Base-by-base conservation (phyloP, 2,113 vertebrate genomes). In the Amia ocellicauda region DNA sequence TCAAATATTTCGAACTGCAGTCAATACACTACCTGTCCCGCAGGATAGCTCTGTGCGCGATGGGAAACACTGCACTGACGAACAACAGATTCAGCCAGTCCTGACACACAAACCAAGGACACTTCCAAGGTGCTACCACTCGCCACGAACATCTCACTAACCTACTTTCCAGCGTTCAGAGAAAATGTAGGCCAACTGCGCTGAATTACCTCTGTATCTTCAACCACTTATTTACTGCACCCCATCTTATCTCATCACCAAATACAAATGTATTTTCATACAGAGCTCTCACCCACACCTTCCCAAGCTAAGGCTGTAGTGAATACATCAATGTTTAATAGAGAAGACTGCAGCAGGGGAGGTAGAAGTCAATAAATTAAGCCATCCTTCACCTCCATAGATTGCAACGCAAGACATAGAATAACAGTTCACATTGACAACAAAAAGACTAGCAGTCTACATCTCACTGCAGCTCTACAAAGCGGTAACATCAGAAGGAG, bases 241-340 rank as follows among this genome's bases (percentile, higher is more conserved):
- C 47, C 23, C 20, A 8, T 11, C 11, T 36, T n/a, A n/a, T n/a
- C n/a, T n/a, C n/a, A n/a, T n/a, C n/a, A n/a, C n/a, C n/a, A n/a
- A n/a, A n/a, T n/a, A n/a, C n/a, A n/a, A n/a, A n/a, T n/a, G n/a
- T n/a, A n/a, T n/a, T n/a, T n/a, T n/a, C n/a, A n/a, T n/a, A n/a
- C n/a, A 36, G n/a, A 36, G 47, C 19, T 31, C 60, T 17, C 43
- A 51, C 47, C 29, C 60, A 62, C 49, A 62, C 49, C 10, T 41
- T 22, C 56, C 17, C 36, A 20, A 20, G n/a, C 41, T 31, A 8
- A 22, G 26, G 7, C 52, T 45, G 36, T 22, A 28, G 40, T 36
- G n/a, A 7, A 24, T 47, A 64, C 55, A 56, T 64, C 27, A 45
- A 55, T 56, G 45, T 26, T 26, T 43, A 45, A 47, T 56, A 55